Evolutionary conservation across 2,113 vertebrate species (phyloP).

Genomic region (Speoplatyrhinus poulsoni): DNA sequence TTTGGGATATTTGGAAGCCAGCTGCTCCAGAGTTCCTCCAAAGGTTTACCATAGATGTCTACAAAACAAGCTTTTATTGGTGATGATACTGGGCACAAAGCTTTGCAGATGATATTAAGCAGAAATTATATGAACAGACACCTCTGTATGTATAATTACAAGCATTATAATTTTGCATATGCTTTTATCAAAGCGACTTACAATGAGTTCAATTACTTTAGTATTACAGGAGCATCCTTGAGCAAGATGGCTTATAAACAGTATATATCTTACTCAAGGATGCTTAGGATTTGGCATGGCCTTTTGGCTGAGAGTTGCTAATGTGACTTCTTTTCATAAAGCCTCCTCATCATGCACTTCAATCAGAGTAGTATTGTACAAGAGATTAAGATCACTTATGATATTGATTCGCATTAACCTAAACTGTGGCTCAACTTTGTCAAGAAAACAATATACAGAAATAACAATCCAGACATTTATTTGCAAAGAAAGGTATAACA

Average conservation of each 20-base stretch:
- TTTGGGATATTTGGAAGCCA: constrained; percentile 33
- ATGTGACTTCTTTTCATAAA: constrained; percentile 13
- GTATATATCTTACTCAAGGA: too few relatives aligned
- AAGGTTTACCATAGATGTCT: not conserved
- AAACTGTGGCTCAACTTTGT: constrained; percentile 25
- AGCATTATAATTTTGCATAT: too few relatives aligned
- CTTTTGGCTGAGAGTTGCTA: not conserved
- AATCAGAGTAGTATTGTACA: not conserved
- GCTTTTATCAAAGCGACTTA: too few relatives aligned
- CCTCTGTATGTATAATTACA: too few relatives aligned
- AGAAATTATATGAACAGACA: too few relatives aligned
- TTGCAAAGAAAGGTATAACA: constrained; percentile 48
- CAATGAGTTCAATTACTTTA: too few relatives aligned
- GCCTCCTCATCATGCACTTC: constrained; percentile 1
- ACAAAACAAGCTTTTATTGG: too few relatives aligned
- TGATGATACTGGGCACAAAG: too few relatives aligned
- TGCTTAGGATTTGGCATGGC: too few relatives aligned
- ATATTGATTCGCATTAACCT: constrained; percentile 30
- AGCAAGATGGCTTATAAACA: too few relatives aligned
- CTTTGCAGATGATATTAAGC: too few relatives aligned
- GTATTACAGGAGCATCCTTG: too few relatives aligned
- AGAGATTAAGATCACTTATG: constrained; percentile 10
- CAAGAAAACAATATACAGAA: constrained; percentile 39
- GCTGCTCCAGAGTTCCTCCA: constrained; percentile 5
- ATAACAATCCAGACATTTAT: constrained; percentile 55